Conservation (phyloP, 2,888 invertebrate genomes). For the Cerastis leucographa region DNA sequence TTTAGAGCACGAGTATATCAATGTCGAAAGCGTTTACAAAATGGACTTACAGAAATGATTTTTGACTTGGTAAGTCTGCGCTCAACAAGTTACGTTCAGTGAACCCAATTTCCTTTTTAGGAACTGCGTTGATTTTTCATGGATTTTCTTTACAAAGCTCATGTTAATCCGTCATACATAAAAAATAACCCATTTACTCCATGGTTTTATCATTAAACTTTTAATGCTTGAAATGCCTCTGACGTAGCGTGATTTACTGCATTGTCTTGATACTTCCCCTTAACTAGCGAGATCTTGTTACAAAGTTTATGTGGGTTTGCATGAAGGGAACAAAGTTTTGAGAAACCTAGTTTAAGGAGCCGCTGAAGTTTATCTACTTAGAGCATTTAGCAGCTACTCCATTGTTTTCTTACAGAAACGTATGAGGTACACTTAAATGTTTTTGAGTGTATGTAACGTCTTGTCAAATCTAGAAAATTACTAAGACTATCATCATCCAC, state of each 20-base stretch:
- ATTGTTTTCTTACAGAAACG: neutral
- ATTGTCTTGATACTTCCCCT: constrained; percentile 16
- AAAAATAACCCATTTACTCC: neutral
- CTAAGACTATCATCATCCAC: too few species aligned
- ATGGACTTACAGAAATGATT: too few species aligned
- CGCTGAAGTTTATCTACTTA: constrained; percentile 21
- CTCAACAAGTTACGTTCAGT: neutral
- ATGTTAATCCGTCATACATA: neutral
- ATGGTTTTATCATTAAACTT: neutral
- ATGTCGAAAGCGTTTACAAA: neutral
- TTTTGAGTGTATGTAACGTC: neutral
- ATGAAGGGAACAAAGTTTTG: constrained; percentile 15
- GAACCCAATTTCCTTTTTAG: neutral
- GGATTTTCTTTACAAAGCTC: neutral
- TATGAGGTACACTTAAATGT: neutral
- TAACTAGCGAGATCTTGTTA: constrained; percentile 30
- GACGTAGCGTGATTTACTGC: neutral
- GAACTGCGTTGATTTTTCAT: neutral
- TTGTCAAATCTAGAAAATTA: neutral
- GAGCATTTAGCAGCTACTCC: neutral
- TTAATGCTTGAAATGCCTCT: neutral
- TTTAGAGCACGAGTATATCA: neutral
- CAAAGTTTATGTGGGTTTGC: constrained; percentile 31
- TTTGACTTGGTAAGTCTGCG: neutral
- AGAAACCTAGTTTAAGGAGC: constrained; percentile 19